Evolutionary conservation across 2,113 vertebrate genomes (phyloP).

Genomic region (Actenoides lindsayi): DNA sequence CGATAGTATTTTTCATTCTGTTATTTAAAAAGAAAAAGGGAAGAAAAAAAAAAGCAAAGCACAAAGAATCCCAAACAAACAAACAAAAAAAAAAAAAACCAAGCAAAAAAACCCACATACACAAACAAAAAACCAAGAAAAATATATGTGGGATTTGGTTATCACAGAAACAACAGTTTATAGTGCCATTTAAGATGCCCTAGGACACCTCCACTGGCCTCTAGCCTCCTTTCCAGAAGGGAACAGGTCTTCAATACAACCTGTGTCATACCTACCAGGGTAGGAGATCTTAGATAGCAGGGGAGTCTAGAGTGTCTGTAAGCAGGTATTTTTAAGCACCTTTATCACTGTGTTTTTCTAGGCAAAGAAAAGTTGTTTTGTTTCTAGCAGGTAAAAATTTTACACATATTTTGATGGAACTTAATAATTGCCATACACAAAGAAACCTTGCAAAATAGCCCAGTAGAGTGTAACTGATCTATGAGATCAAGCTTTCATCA

Average conservation of each 20-base stretch:
- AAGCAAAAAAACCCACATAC: background rate
- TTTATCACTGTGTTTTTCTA: background rate
- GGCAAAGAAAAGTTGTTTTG: background rate
- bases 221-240: background rate
- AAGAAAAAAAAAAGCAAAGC: no score
- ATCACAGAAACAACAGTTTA: background rate
- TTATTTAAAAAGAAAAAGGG: background rate
- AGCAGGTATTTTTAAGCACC: background rate
- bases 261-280: background rate
- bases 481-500: conserved; percentile 48
- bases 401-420: background rate
- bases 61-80: no score
- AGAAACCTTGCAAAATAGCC: background rate
- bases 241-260: background rate
- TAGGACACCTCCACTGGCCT: background rate
- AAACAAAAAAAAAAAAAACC: background rate
- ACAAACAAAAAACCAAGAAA: background rate
- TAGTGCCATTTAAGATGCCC: background rate
- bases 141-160: background rate
- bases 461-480: background rate
- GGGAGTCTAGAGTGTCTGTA: background rate
- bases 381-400: conserved; percentile 14
- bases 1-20: conserved; percentile 20
- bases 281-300: background rate
- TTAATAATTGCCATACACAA: background rate